A percentile compares a stretch with the other conserved stretches of the same genome.
Conservation (phyloP, 2,797 vertebrate genomes). For the Bradypodion ventrale region DNA sequence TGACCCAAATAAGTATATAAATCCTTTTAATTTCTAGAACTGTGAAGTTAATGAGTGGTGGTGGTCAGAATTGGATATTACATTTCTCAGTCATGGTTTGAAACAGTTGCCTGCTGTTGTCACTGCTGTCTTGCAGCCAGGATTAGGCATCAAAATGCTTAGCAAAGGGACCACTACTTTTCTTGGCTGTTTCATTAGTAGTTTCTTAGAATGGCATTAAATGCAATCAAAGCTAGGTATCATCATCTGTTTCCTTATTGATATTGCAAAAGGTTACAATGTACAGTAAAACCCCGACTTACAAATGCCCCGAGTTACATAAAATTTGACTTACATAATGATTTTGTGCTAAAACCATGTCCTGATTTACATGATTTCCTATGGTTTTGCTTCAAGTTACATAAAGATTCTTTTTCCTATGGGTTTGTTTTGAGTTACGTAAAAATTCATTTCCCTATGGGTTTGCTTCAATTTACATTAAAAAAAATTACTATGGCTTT, state of each 20-base stretch:
- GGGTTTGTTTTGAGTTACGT: too few relatives aligned
- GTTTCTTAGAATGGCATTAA: neutral
- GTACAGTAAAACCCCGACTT: too few relatives aligned
- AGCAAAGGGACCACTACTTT: neutral
- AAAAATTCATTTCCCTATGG: too few relatives aligned
- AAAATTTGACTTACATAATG: too few relatives aligned
- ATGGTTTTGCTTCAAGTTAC: too few relatives aligned
- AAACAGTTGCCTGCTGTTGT: neutral
- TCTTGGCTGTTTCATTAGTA: neutral
- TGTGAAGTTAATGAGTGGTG: neutral
- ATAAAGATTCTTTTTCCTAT: too few relatives aligned
- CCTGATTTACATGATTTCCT: too few relatives aligned
- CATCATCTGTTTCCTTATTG: constrained; percentile 2
- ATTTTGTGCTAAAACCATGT: too few relatives aligned
- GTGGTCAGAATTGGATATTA: neutral
- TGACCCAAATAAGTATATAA: neutral
- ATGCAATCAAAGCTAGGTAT: neutral
- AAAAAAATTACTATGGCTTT: too few relatives aligned
- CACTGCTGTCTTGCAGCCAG: neutral
- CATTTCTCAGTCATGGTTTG: neutral
- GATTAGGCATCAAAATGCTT: neutral
- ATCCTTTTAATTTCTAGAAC: neutral
- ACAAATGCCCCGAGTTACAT: too few relatives aligned
- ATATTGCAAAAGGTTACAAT: neutral
- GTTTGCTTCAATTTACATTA: too few relatives aligned